Evolutionary conservation across 1,140 invertebrate species (phyloP), one percentile per base, ranked within the genome.

Genomic region (Eriocheir sinensis): DNA sequence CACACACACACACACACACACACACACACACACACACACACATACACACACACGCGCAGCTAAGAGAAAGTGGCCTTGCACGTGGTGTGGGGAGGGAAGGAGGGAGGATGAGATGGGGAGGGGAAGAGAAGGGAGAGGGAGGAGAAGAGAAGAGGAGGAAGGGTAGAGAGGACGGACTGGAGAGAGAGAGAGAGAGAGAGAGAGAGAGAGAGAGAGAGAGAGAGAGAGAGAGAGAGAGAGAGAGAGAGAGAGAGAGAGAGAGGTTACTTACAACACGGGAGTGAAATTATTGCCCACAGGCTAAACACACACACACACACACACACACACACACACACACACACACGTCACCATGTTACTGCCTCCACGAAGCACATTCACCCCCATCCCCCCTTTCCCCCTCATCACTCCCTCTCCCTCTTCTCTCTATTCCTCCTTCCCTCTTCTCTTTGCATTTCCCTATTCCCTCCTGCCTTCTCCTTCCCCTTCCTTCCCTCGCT

Each of bases 11-110:
- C 60, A 17, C 21, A 72, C 60, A 72, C 60, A 72, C 60, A 72
- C 60, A 72, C 60, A 72, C 60, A 72, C 27, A 72, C 60, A 72
- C 60, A 72, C 60, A 72, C 60, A 72, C 60, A 72, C 60, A 72
- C 60, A 72, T n/a, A 72, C 60, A 72, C 60, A 72, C 60, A 72
- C 60, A 72, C 60, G n/a, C 60, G n/a, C 60, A 8, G 15, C 60
- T 72, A 72, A 72, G 27, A 72, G 60, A 72, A 72, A 72, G 60
- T 72, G 60, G 60, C 60, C 60, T 72, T 72, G 60, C 27, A 72
- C 9, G 9, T 12, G 27, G 60, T 72, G 60, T 72, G 21, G 60
- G 27, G 60, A 72, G 27, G 60, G 60, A n/a, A n/a, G 60, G 60
- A 72, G 60, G 60, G 60, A 72, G 60, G 27, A 72, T 3, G 53